A percentile compares a stretch with the other conserved stretches of the same genome.
Conservation (phyloP, 2,797 vertebrate species). For the Enteromius mattozi region DNA sequence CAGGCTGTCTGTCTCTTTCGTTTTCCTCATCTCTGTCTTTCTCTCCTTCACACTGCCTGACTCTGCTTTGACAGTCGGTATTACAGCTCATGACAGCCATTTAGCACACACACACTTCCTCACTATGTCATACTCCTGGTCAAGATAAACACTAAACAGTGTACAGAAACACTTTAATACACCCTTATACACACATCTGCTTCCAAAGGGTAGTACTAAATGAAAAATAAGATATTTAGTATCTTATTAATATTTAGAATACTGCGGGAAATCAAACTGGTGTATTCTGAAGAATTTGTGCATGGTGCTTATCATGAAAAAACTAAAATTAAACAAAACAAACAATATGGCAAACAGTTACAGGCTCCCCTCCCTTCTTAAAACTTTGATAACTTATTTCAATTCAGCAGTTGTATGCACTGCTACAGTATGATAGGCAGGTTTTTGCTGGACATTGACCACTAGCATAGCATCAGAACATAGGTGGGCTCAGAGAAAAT, state of each 20-base stretch:
- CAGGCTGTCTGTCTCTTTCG: neutral
- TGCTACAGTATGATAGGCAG: too few species aligned
- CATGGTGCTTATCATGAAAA: neutral
- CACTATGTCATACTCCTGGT: neutral
- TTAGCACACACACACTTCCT: constrained; percentile 45
- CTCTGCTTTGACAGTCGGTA: constrained; percentile 63
- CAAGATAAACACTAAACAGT: neutral
- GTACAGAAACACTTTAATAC: constrained; percentile 11
- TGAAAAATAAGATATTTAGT: neutral
- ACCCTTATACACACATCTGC: neutral
- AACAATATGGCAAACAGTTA: neutral
- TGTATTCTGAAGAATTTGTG: neutral
- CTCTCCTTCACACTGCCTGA: constrained; percentile 48
- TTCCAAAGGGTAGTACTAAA: neutral
- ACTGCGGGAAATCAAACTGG: neutral
- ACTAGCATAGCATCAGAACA: neutral
- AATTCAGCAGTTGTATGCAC: neutral
- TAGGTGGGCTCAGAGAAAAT: neutral
- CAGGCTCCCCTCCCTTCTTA: too few species aligned
- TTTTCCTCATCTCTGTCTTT: constrained; percentile 29
- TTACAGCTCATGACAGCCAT: constrained; percentile 60
- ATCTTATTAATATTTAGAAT: neutral
- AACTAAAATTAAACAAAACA: neutral
- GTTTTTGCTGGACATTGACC: neutral
- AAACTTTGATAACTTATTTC: neutral